phyloP scores from a whole-genome alignment of 1,140 invertebrate genomes.

The Panagrolaimus sp. region DNA sequence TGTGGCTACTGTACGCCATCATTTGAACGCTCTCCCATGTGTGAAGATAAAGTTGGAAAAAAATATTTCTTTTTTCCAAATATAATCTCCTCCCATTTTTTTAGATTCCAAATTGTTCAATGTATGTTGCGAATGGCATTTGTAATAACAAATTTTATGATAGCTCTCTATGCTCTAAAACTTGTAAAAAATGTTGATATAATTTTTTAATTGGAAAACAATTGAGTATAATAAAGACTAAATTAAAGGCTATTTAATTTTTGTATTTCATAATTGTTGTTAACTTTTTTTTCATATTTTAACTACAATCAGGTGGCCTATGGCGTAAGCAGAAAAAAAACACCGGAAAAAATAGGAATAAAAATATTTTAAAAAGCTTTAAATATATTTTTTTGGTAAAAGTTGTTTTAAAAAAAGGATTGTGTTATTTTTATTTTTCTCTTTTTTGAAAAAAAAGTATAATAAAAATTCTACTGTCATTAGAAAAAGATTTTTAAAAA shows the following conservation, averaged over 20 bases:
- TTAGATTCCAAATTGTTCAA: background rate
- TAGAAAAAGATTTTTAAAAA: no score
- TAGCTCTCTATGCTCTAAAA: background rate
- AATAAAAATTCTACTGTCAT: no score
- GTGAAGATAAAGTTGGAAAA: background rate
- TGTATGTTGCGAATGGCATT: background rate
- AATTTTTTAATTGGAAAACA: background rate
- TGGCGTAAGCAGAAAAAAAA: no score
- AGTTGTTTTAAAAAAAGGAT: no score
- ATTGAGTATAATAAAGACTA: background rate
- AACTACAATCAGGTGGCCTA: no score
- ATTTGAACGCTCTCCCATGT: background rate
- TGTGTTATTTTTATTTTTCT: no score
- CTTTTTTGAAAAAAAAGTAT: no score
- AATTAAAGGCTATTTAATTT: background rate
- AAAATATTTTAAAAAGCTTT: no score
- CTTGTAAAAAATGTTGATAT: background rate
- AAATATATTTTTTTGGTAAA: no score
- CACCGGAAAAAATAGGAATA: no score
- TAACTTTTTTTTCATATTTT: no score
- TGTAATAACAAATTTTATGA: slow-evolving; percentile 8
- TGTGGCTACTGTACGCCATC: background rate
- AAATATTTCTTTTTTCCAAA: background rate
- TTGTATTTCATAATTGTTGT: no score
- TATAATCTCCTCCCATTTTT: background rate